Evolutionary conservation across 2,113 vertebrate species (phyloP).

Genomic region (Caracal caracal): DNA sequence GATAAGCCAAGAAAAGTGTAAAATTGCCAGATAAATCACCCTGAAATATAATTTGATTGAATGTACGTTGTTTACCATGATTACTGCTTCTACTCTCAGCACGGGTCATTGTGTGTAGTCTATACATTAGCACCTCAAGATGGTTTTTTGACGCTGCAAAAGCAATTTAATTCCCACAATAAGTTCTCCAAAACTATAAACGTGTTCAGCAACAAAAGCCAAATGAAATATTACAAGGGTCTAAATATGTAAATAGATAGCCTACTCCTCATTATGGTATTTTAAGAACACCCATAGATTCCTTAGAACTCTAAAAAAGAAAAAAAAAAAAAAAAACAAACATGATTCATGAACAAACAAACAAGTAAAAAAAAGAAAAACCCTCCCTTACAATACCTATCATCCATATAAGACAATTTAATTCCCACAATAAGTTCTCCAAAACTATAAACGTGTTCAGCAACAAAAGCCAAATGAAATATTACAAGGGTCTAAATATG

Average conservation of each 20-base stretch:
- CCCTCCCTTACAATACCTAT: too few relatives aligned
- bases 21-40: neutral
- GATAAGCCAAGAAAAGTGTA: neutral
- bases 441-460: neutral
- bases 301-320: neutral
- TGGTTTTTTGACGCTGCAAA: neutral
- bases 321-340: too few relatives aligned
- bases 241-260: neutral
- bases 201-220: neutral
- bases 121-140: neutral
- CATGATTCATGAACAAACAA: neutral
- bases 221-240: neutral
- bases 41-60: neutral
- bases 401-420: too few relatives aligned
- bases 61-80: neutral
- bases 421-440: neutral
- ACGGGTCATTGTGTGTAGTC: neutral
- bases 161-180: neutral
- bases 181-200: neutral
- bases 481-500: neutral
- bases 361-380: too few relatives aligned
- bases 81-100: neutral
- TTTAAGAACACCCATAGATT: neutral
- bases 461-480: conserved; percentile 9
- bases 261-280: neutral